Conservation (phyloP, 2,888 invertebrate species). For the Hoplodrina blanda region DNA sequence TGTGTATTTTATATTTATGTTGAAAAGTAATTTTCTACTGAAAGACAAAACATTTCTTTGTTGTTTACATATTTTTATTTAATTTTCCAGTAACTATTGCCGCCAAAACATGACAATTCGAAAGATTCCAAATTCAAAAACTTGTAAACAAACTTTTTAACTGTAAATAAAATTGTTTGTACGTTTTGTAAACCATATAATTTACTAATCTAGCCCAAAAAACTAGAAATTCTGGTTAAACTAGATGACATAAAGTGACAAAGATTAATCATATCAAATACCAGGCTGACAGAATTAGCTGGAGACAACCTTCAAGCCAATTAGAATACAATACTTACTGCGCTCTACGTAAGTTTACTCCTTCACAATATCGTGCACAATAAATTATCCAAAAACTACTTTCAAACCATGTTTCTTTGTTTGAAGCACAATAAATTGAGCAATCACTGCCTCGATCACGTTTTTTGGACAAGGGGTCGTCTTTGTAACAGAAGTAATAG, state of each 20-base stretch:
- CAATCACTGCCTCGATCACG: constrained; percentile 35
- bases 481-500: background rate
- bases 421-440: constrained; percentile 48
- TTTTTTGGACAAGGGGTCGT: background rate
- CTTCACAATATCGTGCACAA: constrained; percentile 41
- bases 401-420: constrained; percentile 24
- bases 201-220: background rate
- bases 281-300: constrained; percentile 33
- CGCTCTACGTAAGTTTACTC: constrained; percentile 34
- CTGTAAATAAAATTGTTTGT: background rate
- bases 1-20: background rate
- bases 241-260: background rate
- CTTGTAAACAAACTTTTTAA: constrained; percentile 32
- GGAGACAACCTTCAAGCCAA: constrained; percentile 63
- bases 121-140: constrained; percentile 31
- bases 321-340: constrained; percentile 66
- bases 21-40: background rate
- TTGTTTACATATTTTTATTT: background rate
- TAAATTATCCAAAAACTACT: constrained; percentile 12
- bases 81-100: background rate
- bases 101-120: background rate
- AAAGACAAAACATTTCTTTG: background rate
- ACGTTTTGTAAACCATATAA: constrained; percentile 7
- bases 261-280: constrained; percentile 38
- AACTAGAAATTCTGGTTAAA: background rate